Evolutionary conservation across 2,113 vertebrate genomes (phyloP).

Genomic region (Pitta sordida): DNA sequence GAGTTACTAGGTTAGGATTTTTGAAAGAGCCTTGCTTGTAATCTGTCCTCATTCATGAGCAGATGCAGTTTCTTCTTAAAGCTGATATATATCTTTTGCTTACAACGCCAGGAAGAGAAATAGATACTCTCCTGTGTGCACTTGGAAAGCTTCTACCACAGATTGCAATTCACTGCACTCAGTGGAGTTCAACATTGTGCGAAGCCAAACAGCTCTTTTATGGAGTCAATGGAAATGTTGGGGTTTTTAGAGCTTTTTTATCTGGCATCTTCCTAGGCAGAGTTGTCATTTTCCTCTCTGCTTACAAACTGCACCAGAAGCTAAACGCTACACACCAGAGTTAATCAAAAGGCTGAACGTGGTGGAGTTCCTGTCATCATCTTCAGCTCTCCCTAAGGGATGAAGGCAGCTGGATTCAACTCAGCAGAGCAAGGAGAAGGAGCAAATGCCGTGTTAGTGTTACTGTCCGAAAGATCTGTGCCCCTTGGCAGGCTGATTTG

Average conservation of each 20-base stretch:
- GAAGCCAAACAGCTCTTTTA: constrained; percentile 29
- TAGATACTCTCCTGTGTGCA: neutral
- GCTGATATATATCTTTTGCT: neutral
- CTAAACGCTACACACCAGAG: neutral
- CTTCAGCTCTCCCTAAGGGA: neutral
- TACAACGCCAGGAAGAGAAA: neutral
- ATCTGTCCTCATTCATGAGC: neutral
- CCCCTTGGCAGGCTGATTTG: neutral
- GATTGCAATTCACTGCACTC: constrained; percentile 24
- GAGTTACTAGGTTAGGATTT: neutral
- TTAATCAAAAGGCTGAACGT: neutral
- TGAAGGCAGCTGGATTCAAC: neutral
- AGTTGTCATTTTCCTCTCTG: neutral
- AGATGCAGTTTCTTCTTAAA: neutral
- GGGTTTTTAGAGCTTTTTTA: neutral
- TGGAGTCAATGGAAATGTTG: neutral
- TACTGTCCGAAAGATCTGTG: neutral
- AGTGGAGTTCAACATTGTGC: neutral
- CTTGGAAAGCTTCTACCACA: constrained; percentile 15
- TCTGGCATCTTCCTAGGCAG: neutral
- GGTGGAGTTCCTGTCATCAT: neutral
- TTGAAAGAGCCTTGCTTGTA: neutral
- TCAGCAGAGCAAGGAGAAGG: neutral
- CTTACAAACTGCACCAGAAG: neutral
- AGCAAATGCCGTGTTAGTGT: neutral